These are phyloP conservation scores for Crotophaga sulcirostris DNA, from an alignment of 2,113 vertebrate genomes.

Conservation along the genomic window DNA sequence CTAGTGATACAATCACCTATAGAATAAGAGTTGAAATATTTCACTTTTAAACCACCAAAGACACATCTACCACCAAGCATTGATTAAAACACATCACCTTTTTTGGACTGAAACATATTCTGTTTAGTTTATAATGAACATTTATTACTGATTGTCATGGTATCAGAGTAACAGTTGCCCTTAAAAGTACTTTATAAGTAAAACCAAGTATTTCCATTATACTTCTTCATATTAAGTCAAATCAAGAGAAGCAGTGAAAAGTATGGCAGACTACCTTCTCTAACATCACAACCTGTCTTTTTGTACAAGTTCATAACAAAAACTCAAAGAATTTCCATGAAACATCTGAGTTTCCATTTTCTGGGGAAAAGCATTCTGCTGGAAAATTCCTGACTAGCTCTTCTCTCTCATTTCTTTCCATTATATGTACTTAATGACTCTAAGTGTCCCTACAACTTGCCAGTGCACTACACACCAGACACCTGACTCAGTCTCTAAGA, in stretches of 20 bases:
- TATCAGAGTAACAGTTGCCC: not conserved
- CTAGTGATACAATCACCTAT: not conserved
- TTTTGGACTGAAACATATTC: not conserved
- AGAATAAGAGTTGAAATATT: not conserved
- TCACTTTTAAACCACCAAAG: not conserved
- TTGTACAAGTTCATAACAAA: not conserved
- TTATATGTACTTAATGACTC: not conserved
- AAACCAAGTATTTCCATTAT: not conserved
- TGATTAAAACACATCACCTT: not conserved
- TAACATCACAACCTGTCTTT: not conserved
- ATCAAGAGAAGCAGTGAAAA: not conserved
- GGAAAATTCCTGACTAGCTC: not conserved
- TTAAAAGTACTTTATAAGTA: not conserved
- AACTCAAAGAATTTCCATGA: not conserved
- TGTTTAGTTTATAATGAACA: not conserved
- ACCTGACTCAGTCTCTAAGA: not conserved
- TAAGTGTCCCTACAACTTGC: not conserved
- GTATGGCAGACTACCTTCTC: not conserved
- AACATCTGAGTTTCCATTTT: not conserved
- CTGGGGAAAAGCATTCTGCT: not conserved
- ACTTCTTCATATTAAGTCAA: rapidly evolving
- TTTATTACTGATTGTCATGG: too few relatives aligned
- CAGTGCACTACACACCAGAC: not conserved
- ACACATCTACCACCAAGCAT: not conserved
- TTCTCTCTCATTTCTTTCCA: not conserved